phyloP scores from a whole-genome alignment of 2,888 invertebrate species.

The Carabus problematicus region DNA sequence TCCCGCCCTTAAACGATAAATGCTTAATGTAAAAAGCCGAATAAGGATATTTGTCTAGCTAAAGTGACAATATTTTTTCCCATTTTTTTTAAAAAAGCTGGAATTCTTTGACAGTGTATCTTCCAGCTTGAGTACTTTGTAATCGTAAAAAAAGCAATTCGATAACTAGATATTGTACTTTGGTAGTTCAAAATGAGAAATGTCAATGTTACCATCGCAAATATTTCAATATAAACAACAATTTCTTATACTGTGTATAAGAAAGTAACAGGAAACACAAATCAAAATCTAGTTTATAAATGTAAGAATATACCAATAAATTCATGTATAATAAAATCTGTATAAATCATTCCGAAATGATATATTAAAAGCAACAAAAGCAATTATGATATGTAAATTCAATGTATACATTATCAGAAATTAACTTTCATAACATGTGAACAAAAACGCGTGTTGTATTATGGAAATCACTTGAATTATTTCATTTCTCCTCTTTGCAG shows the following conservation, averaged over 20 bases:
- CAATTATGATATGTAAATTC: conserved; percentile 34
- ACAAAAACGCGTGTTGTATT: conserved; percentile 24
- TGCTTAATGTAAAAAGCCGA: conserved; percentile 36
- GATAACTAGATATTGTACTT: too few relatives aligned
- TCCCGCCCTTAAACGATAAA: conserved; percentile 29
- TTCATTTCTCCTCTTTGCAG: too few relatives aligned
- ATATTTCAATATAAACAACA: too few relatives aligned
- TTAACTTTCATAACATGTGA: conserved; percentile 29
- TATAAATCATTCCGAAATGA: too few relatives aligned
- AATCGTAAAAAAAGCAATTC: too few relatives aligned
- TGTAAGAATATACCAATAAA: not conserved
- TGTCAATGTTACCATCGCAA: too few relatives aligned
- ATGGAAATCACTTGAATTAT: not conserved
- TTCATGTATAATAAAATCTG: not conserved
- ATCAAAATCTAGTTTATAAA: not conserved
- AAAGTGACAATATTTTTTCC: conserved; percentile 38
- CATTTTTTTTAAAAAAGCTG: conserved; percentile 28
- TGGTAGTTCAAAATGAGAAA: too few relatives aligned
- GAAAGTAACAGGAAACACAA: too few relatives aligned
- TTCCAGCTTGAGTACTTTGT: too few relatives aligned
- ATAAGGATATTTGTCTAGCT: conserved; percentile 38
- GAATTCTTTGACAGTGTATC: not conserved
- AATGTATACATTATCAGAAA: conserved; percentile 24
- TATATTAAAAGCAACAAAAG: conserved; percentile 30
- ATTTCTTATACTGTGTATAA: too few relatives aligned